Evolutionary conservation across 2,797 vertebrate species (phyloP).

Genomic region (Gila robusta): DNA sequence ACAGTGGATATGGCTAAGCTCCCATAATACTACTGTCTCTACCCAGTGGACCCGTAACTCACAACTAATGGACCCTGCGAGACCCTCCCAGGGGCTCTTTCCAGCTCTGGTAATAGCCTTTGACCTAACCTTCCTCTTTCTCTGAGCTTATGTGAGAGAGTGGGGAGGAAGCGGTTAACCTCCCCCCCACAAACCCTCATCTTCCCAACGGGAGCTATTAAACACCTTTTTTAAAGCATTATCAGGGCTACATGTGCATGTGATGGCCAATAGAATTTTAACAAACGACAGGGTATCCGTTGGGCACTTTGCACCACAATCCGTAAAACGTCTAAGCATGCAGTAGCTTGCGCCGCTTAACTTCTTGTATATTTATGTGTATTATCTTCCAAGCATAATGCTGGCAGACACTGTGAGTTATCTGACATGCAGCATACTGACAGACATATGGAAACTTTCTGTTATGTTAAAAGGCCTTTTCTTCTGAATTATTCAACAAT

Average conservation of each 20-base stretch:
- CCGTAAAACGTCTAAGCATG: neutral
- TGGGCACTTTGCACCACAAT: neutral
- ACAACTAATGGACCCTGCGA: constrained; percentile 48
- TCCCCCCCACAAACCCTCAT: neutral
- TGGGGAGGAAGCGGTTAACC: neutral
- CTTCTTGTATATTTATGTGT: neutral
- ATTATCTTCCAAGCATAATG: neutral
- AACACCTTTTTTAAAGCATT: neutral
- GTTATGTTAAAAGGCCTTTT: constrained; percentile 23
- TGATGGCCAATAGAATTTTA: neutral
- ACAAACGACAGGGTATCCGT: neutral
- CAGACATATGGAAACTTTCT: constrained; percentile 44
- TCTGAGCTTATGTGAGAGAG: constrained; percentile 3
- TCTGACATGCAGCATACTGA: constrained; percentile 14
- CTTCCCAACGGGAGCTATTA: constrained; percentile 44
- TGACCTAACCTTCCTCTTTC: constrained; percentile 46
- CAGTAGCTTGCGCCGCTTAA: neutral
- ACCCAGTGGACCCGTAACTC: constrained; percentile 29
- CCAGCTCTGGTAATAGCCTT: constrained; percentile 49
- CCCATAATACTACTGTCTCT: constrained; percentile 46
- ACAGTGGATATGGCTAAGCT: constrained; percentile 33
- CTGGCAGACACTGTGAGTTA: constrained; percentile 23
- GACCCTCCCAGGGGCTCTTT: constrained; percentile 25
- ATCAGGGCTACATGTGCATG: neutral
- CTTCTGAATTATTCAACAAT: constrained; percentile 40